phyloP scores from a whole-genome alignment of 1,140 invertebrate species.

The Helicoverpa zea region DNA sequence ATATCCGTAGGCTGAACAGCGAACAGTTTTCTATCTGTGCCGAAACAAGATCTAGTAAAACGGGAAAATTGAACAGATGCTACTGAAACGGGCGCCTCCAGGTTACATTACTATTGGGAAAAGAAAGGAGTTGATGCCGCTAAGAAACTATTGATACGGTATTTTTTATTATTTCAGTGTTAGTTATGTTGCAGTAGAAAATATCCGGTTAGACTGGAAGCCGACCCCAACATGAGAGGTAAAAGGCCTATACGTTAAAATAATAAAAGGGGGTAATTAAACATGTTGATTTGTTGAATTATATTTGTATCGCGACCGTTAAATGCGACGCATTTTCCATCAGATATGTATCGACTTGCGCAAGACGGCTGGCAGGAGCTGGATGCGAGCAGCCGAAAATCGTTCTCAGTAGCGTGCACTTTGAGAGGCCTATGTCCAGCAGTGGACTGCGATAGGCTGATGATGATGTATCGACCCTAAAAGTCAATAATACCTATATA shows the following conservation, averaged over 20 bases:
- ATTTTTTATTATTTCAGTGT: neutral
- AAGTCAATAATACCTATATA: constrained; percentile 4
- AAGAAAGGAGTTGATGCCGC: constrained; percentile 53
- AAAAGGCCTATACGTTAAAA: too few relatives aligned
- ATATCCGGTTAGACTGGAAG: too few relatives aligned
- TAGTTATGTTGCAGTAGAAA: too few relatives aligned
- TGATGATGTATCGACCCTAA: too few relatives aligned
- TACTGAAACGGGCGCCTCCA: constrained; percentile 68
- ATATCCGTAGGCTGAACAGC: constrained; percentile 53
- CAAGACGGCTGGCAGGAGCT: too few relatives aligned
- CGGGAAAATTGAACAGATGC: constrained; percentile 72
- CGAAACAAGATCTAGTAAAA: constrained; percentile 64
- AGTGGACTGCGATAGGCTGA: too few relatives aligned
- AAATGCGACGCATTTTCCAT: too few relatives aligned
- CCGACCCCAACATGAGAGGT: too few relatives aligned
- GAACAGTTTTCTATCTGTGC: constrained; percentile 50
- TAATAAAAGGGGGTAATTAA: neutral
- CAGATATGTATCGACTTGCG: too few relatives aligned
- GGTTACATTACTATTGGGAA: constrained; percentile 67
- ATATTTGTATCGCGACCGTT: neutral
- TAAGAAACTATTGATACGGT: constrained; percentile 43
- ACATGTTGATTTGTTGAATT: neutral
- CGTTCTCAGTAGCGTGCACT: too few relatives aligned
- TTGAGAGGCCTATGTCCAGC: too few relatives aligned
- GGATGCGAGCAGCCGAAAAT: too few relatives aligned